A percentile compares a stretch with the other conserved stretches of the same genome.
Evolutionary conservation across 1,140 invertebrate species (phyloP).

Genomic region (Schlechtendalia chinensis): DNA sequence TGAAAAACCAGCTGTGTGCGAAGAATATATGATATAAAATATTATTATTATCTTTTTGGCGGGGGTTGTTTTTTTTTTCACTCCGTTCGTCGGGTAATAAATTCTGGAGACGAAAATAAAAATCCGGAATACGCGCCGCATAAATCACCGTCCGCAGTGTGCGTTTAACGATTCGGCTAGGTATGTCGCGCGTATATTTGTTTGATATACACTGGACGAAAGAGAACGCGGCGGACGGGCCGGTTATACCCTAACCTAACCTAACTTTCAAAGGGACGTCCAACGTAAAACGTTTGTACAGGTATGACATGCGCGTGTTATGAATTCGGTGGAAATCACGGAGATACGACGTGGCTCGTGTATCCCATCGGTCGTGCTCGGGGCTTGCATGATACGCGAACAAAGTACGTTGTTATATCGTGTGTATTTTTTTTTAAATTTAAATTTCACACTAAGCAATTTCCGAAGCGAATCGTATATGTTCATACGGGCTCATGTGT

Average conservation of each 20-base stretch:
- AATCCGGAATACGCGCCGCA: neutral
- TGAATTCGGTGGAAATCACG: neutral
- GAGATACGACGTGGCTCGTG: neutral
- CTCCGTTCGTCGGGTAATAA: neutral
- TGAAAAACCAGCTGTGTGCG: neutral
- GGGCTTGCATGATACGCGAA: neutral
- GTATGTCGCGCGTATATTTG: neutral
- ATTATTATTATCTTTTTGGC: neutral
- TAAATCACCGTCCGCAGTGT: constrained; percentile 28
- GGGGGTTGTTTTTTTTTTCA: neutral
- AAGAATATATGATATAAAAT: neutral
- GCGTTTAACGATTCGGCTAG: constrained; percentile 42
- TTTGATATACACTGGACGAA: too few relatives aligned
- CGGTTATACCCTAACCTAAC: too few relatives aligned
- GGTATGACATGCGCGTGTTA: neutral
- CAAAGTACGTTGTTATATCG: neutral
- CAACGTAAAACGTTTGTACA: constrained; percentile 1
- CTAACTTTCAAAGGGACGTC: constrained; percentile 15
- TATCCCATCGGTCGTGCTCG: neutral
- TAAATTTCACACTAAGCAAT: neutral
- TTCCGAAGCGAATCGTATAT: neutral
- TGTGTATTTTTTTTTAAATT: neutral
- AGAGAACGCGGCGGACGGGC: too few relatives aligned
- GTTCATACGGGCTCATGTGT: too few relatives aligned
- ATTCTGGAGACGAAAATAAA: constrained; percentile 21